Evolutionary conservation across 2,888 invertebrate species (phyloP).

Genomic region (Macaria notata): DNA sequence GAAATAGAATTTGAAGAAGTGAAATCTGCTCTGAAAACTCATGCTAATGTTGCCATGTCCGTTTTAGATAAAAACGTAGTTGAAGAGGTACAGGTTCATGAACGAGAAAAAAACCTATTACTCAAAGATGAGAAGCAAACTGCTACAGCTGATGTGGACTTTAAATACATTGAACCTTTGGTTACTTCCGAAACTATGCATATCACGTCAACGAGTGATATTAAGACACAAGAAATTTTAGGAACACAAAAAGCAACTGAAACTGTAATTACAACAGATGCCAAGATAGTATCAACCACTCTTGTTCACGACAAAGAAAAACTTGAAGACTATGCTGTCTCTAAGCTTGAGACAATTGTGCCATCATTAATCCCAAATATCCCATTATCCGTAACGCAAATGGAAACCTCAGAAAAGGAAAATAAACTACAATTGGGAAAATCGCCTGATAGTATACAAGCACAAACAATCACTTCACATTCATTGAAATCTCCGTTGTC

Average conservation of each 20-base stretch:
- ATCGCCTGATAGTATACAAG: slow-evolving; percentile 45
- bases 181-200: slow-evolving; percentile 78
- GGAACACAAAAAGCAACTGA: slow-evolving; percentile 57
- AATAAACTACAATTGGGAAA: slow-evolving; percentile 66
- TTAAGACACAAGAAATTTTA: slow-evolving; percentile 79
- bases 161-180: slow-evolving; percentile 83
- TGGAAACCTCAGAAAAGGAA: slow-evolving; percentile 85
- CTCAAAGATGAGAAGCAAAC: slow-evolving; percentile 74
- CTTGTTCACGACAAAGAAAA: slow-evolving; percentile 86
- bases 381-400: slow-evolving; percentile 84
- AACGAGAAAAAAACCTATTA: slow-evolving; percentile 83
- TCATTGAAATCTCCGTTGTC: slow-evolving; percentile 68
- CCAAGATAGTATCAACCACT: slow-evolving; percentile 84
- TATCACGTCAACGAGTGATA: slow-evolving; percentile 70
- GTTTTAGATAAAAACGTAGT: slow-evolving; percentile 82
- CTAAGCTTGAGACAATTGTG: slow-evolving; percentile 59
- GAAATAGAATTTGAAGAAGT: slow-evolving; percentile 76
- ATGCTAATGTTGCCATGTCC: slow-evolving; percentile 74
- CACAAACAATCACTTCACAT: slow-evolving; percentile 52
- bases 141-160: slow-evolving; percentile 80
- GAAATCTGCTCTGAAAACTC: slow-evolving; percentile 62
- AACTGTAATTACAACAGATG: slow-evolving; percentile 83
- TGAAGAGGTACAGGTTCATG: slow-evolving; percentile 84
- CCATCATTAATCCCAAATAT: slow-evolving; percentile 81
- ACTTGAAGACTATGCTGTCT: slow-evolving; percentile 47